These are phyloP conservation scores for Crotalus helleri DNA, from an alignment of 2,113 vertebrate species.

Conservation along the genomic window DNA sequence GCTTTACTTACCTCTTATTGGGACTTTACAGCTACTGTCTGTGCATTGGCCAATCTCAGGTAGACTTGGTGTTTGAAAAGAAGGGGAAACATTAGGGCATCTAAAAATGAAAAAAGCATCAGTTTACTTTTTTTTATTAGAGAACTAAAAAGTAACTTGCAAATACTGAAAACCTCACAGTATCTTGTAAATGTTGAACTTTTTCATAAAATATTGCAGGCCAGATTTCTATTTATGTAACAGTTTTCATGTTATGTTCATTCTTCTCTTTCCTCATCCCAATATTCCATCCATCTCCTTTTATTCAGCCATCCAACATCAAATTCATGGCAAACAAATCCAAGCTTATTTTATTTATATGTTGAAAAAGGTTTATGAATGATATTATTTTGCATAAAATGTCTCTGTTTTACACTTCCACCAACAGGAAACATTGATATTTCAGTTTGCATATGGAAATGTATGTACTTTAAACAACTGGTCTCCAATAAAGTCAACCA, in stretches of 20 bases:
- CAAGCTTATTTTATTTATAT: background rate
- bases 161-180: background rate
- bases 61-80: constrained; percentile 14
- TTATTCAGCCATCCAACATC: too few relatives aligned
- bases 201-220: background rate
- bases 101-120: constrained; percentile 42
- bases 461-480: background rate
- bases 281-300: background rate
- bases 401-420: background rate
- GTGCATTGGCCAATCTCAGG: constrained; percentile 39
- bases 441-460: background rate
- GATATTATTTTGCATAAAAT: background rate
- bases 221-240: background rate
- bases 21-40: constrained; percentile 36
- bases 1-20: constrained; percentile 54
- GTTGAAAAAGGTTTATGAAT: background rate
- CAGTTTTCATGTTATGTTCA: background rate
- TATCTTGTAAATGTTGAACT: background rate
- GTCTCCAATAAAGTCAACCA: background rate
- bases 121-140: background rate
- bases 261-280: background rate
- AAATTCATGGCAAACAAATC: background rate
- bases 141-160: background rate
- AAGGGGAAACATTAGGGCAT: constrained; percentile 47
- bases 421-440: background rate